A percentile compares a stretch with the other conserved stretches of the same genome.
Evolutionary conservation across 2,797 vertebrate species (phyloP).

Genomic region (Fistularia tabacaria): DNA sequence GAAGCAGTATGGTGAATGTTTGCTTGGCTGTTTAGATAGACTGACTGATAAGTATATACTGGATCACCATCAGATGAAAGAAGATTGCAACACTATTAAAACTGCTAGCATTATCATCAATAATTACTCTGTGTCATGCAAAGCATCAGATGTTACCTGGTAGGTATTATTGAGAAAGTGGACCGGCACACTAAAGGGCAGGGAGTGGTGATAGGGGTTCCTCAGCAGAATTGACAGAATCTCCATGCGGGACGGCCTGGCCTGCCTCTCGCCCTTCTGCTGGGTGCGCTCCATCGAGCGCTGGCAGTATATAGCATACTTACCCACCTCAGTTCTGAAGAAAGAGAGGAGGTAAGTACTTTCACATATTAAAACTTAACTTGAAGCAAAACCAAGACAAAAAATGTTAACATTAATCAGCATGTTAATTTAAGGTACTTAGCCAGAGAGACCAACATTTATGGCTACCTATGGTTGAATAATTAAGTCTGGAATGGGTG

Average conservation of each 20-base stretch:
- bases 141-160: constrained; percentile 75
- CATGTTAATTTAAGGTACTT: too few relatives aligned
- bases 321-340: constrained; percentile 90
- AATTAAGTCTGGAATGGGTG: too few relatives aligned
- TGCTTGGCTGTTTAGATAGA: background rate
- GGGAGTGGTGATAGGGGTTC: constrained; percentile 95
- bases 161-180: constrained; percentile 97
- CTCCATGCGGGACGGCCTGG: constrained; percentile 94
- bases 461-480: too few relatives aligned
- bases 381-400: too few relatives aligned
- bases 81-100: too few relatives aligned
- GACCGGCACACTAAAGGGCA: constrained; percentile 95
- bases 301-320: constrained; percentile 96
- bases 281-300: constrained; percentile 91
- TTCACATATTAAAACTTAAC: background rate
- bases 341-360: background rate
- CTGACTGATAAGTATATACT: background rate
- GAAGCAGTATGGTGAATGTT: too few relatives aligned
- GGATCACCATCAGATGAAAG: too few relatives aligned
- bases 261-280: constrained; percentile 89
- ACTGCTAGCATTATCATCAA: background rate
- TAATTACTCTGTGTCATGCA: too few relatives aligned
- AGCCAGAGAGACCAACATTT: too few relatives aligned
- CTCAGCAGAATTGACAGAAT: constrained; percentile 94
- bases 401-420: too few relatives aligned